Percentiles rank a stretch among this genome's conserved stretches.
These are phyloP conservation scores for Mythimna lalbum DNA, from an alignment of 2,888 invertebrate genomes.

Conservation along the genomic window DNA sequence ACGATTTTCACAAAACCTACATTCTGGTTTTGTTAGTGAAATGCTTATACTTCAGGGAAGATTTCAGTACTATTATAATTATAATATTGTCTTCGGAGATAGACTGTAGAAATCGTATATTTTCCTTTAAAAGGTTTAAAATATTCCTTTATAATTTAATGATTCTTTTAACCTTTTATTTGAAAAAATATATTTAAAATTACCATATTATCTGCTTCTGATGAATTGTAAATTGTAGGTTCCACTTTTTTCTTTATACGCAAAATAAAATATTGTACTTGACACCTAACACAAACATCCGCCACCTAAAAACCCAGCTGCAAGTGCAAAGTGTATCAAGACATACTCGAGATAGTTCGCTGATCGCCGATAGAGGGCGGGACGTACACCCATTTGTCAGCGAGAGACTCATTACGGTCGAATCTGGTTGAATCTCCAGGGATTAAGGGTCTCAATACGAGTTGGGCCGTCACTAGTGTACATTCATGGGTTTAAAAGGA, in stretches of 20 bases:
- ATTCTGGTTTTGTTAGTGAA: no score
- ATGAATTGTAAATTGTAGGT: not conserved
- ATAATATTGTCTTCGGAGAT: no score
- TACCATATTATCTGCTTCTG: not conserved
- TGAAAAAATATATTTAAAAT: no score
- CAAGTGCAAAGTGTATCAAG: conserved; percentile 69
- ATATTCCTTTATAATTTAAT: no score
- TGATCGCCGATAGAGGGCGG: conserved; percentile 88
- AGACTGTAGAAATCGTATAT: no score
- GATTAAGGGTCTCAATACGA: conserved; percentile 81
- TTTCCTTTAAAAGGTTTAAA: no score
- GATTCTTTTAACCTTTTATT: no score
- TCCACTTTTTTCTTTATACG: not conserved
- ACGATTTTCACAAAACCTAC: no score
- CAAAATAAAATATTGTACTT: not conserved
- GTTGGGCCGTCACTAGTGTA: conserved; percentile 65
- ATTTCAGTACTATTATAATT: no score
- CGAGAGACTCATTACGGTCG: conserved; percentile 85
- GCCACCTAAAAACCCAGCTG: conserved; percentile 18
- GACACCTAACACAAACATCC: not conserved
- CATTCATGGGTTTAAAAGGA: conserved; percentile 55
- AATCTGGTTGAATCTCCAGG: conserved; percentile 83
- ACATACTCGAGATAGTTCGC: conserved; percentile 79
- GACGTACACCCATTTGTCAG: conserved; percentile 84
- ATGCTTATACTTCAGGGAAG: no score